phyloP scores from a whole-genome alignment of 2,888 invertebrate genomes.

The Eristalinus sepulchralis region DNA sequence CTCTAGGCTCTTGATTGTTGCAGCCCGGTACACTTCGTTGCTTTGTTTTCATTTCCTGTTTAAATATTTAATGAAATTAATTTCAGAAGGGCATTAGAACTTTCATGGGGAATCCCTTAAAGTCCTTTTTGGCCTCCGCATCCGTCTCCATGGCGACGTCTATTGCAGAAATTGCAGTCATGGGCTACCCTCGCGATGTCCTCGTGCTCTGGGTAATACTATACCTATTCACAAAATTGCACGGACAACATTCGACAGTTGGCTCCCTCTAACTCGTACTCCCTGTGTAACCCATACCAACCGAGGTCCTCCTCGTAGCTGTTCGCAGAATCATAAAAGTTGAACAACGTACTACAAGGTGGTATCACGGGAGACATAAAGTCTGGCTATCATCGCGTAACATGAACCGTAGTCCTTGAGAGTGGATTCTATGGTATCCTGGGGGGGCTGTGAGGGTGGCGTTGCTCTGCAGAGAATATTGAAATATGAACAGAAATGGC shows the following conservation, averaged over 20 bases:
- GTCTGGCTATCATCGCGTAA: constrained; percentile 55
- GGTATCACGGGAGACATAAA: constrained; percentile 55
- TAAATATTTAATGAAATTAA: constrained; percentile 47
- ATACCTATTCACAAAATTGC: constrained; percentile 4
- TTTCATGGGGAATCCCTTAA: constrained; percentile 10
- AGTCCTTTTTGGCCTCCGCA: background rate
- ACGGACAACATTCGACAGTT: constrained; percentile 11
- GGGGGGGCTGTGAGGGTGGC: background rate
- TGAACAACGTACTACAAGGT: constrained; percentile 38
- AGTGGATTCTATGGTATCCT: background rate
- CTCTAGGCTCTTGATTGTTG: background rate
- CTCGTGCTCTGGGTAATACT: background rate
- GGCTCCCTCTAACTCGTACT: too few relatives aligned
- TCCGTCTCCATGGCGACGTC: background rate
- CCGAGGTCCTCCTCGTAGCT: background rate
- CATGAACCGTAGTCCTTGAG: constrained; percentile 36
- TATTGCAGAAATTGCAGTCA: background rate
- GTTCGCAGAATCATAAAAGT: constrained; percentile 19
- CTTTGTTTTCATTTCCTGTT: constrained; percentile 34
- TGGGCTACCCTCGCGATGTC: background rate
- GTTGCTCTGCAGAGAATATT: background rate
- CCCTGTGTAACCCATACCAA: background rate
- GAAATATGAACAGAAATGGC: constrained; percentile 41
- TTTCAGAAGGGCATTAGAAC: constrained; percentile 6
- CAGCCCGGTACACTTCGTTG: background rate